phyloP scores from a whole-genome alignment of 2,888 invertebrate species.

The Ecdyonurus torrentis region DNA sequence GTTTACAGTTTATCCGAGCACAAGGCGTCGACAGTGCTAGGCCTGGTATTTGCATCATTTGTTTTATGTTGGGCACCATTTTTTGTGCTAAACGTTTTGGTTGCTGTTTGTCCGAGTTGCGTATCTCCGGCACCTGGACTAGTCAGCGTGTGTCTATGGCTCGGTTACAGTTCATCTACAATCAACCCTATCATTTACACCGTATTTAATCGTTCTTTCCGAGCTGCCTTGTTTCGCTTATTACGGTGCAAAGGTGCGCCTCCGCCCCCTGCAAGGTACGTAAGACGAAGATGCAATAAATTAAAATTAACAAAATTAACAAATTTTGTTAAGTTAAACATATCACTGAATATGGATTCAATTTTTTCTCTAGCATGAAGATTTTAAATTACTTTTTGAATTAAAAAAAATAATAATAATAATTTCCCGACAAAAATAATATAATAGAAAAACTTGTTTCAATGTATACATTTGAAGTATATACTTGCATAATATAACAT shows the following conservation, averaged over 20 bases:
- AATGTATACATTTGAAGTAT: no score
- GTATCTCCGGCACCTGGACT: not conserved
- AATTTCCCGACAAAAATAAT: no score
- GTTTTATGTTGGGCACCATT: slow-evolving; percentile 89
- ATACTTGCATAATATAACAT: no score
- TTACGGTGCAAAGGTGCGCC: slow-evolving; percentile 47
- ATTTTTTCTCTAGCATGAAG: no score
- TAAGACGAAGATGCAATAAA: no score
- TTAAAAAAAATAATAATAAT: slow-evolving; percentile 4
- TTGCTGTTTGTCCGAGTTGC: slow-evolving; percentile 69
- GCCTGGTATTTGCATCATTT: slow-evolving; percentile 82
- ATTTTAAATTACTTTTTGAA: no score
- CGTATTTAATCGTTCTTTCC: slow-evolving; percentile 76
- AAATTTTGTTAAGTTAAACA: not conserved
- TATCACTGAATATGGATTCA: no score
- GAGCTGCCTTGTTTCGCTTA: slow-evolving; percentile 65
- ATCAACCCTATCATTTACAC: slow-evolving; percentile 92
- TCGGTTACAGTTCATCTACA: slow-evolving; percentile 82
- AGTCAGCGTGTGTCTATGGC: slow-evolving; percentile 56
- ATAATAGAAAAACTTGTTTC: no score
- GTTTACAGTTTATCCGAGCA: slow-evolving; percentile 48
- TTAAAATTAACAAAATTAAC: not conserved
- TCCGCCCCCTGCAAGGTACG: not conserved
- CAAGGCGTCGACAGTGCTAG: slow-evolving; percentile 86
- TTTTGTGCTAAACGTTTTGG: slow-evolving; percentile 72